Base-by-base conservation (phyloP, 35 echinoderm and acorn worm species). In the Heliocidaris tuberculata region DNA sequence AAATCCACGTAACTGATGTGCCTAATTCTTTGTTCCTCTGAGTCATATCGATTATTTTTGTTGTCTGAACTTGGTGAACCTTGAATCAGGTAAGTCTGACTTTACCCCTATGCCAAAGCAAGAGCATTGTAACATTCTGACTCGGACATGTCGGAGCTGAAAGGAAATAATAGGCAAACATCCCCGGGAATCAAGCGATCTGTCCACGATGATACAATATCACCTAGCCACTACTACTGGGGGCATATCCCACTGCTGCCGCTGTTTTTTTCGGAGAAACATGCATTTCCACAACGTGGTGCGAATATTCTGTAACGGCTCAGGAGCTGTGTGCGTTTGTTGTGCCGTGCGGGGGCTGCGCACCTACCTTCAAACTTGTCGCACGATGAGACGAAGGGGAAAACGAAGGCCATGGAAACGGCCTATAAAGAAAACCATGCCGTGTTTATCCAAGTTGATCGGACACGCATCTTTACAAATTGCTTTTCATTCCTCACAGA, bases 391-490 rank as follows among this genome's bases (percentile, higher is more conserved):
- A n/a, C 27, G 21, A 5, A 78, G 2, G 19, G 19, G 65, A n/a
- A 78, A 78, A 7, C 21, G 21, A n/a, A 42, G 17, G 7, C 65
- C 21, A 78, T 78, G 65, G 8, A 19, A 78, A 78, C 65, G 21
- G 65, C 65, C 5, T 93, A 52, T 93, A 48, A 93, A 93, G 91
- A 93, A 93, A 93, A 93, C 91, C 21, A 7, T n/a, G 48, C 91
- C 47, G 17, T 93, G 91, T 93, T 93, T 93, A 93, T 48, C 47
- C 50, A 52, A 93, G 13, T 30, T 48, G 91, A 93, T 52, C 50
- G 91, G 48, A 93, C n/a, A 49, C 48, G 50, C 91, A 52, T 93
- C 91, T 93, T 93, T 32, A 93, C 91, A 93, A 93, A 93, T 93
- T 93, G 91, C 91, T 30, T 93, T 93, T 93, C 50, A 93, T 49